Evolutionary conservation across 2,113 vertebrate species (phyloP).

Genomic region (Periophthalmus modestus): DNA sequence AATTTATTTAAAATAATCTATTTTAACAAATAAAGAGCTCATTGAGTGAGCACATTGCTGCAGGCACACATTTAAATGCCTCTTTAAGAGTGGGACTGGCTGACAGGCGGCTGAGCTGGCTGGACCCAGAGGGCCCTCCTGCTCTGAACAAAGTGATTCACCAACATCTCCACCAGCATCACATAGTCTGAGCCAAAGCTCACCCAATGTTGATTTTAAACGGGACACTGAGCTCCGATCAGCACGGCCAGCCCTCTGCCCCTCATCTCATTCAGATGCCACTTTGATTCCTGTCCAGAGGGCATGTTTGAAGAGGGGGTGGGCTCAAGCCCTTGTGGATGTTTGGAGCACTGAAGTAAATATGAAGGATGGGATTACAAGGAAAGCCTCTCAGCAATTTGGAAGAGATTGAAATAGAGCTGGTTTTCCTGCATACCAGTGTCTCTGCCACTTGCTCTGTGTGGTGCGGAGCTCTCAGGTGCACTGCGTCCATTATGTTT

Average conservation of each 20-base stretch:
- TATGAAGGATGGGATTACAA: constrained; percentile 71
- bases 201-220: constrained; percentile 54
- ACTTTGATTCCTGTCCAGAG: constrained; percentile 60
- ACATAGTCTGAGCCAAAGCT: constrained; percentile 50
- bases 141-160: constrained; percentile 82
- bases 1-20: constrained; percentile 99
- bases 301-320: constrained; percentile 68
- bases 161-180: constrained; percentile 67
- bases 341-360: constrained; percentile 62
- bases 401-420: constrained; percentile 70
- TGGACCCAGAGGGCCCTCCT: constrained; percentile 71
- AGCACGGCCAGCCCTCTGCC: constrained; percentile 12
- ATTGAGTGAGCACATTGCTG: constrained; percentile 88
- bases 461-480: constrained; percentile 68
- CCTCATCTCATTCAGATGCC: constrained; percentile 46
- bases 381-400: constrained; percentile 69
- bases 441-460: constrained; percentile 70
- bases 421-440: constrained; percentile 67
- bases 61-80: constrained; percentile 90
- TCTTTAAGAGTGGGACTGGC: constrained; percentile 86
- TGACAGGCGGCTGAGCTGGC: constrained; percentile 76
- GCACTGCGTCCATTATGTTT: constrained; percentile 64
- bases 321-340: constrained; percentile 45
- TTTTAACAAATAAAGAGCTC: constrained; percentile 99
- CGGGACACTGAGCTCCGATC: constrained; percentile 37